These are phyloP conservation scores for Ormyrus nitidulus DNA, from an alignment of 2,888 invertebrate species.

Conservation along the genomic window DNA sequence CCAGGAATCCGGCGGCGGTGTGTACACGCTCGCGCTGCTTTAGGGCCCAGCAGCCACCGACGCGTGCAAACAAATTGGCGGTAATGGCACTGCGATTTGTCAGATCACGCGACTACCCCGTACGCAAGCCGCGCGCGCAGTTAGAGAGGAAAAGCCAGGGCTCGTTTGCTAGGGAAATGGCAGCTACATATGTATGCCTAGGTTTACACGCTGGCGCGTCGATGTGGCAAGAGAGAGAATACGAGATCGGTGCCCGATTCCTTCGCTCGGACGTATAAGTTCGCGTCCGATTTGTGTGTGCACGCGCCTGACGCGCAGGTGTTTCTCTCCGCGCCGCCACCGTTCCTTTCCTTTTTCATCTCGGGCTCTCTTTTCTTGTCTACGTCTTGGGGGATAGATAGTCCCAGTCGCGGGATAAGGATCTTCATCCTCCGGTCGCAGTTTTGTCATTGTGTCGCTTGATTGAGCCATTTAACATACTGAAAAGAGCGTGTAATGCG, in stretches of 20 bases:
- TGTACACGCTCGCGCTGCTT: background rate
- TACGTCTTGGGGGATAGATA: constrained; percentile 17
- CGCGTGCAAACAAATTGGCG: constrained; percentile 72
- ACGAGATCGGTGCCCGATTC: constrained; percentile 12
- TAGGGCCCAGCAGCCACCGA: background rate
- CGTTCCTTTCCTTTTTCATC: background rate
- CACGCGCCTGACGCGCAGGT: constrained; percentile 4
- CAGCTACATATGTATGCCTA: background rate
- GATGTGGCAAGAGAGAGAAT: background rate
- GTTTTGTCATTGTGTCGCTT: constrained; percentile 36
- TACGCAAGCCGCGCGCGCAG: too few relatives aligned
- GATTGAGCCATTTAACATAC: constrained; percentile 49
- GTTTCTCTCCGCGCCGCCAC: background rate
- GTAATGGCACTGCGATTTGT: constrained; percentile 73
- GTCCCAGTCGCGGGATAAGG: constrained; percentile 13
- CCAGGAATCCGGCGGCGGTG: background rate
- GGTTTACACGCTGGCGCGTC: background rate
- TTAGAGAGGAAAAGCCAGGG: background rate
- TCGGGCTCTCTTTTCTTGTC: background rate
- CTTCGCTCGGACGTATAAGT: background rate
- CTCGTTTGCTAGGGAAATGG: background rate
- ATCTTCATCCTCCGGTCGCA: constrained; percentile 16
- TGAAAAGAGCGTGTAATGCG: constrained; percentile 42
- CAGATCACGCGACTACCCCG: constrained; percentile 61
- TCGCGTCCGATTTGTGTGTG: background rate